Conservation (phyloP, 2,797 vertebrate species). For the Pseudopleuronectes americanus region DNA sequence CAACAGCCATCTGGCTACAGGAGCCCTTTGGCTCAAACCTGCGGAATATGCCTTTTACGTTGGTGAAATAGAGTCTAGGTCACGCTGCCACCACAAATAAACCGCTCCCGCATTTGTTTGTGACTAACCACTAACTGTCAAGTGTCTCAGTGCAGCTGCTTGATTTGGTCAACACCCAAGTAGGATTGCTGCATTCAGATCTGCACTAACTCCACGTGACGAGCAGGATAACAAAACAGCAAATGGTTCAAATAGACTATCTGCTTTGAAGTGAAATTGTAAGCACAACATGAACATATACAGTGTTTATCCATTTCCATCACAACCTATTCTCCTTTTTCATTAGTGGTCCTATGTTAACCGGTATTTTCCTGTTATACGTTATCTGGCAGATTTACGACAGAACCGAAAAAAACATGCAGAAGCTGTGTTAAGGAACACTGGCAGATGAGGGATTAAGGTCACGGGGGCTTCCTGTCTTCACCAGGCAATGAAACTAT, state of each 20-base stretch:
- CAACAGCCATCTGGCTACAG: not conserved
- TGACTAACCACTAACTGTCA: not conserved
- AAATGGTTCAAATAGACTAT: not conserved
- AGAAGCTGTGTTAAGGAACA: conserved; percentile 29
- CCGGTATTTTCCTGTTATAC: not conserved
- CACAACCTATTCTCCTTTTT: not conserved
- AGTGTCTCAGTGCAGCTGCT: not conserved
- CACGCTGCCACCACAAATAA: not conserved
- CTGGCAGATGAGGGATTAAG: conserved; percentile 42
- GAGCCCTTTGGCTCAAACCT: too few relatives aligned
- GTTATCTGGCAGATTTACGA: not conserved
- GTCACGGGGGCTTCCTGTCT: conserved; percentile 58
- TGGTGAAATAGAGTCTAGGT: not conserved
- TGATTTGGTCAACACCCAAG: not conserved
- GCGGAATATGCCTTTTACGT: not conserved
- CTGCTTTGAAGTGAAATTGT: not conserved
- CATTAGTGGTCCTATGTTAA: not conserved
- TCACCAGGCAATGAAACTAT: conserved; percentile 68
- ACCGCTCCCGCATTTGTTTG: not conserved
- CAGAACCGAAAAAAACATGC: not conserved
- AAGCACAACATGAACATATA: not conserved
- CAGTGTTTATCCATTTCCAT: not conserved
- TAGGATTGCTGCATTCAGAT: not conserved
- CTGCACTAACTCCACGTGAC: not conserved
- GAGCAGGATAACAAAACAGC: not conserved